Conservation (phyloP, 2,888 invertebrate genomes). For the Parnassius glacialis region DNA sequence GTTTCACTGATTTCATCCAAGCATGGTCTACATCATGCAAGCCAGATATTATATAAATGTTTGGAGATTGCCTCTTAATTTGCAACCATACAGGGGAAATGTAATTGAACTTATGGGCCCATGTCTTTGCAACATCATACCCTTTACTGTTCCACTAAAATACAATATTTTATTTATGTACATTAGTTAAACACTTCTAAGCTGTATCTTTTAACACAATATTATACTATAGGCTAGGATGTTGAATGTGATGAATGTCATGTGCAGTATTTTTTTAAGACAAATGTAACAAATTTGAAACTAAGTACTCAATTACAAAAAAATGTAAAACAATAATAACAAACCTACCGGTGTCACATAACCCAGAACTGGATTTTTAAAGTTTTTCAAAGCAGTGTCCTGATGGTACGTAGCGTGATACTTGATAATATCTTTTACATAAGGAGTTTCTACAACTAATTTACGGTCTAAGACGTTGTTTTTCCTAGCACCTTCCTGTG, state of each 20-base stretch:
- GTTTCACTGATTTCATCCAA: slow-evolving; percentile 89
- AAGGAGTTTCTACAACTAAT: slow-evolving; percentile 84
- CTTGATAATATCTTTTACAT: slow-evolving; percentile 86
- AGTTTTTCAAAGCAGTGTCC: slow-evolving; percentile 83
- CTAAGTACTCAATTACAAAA: no score
- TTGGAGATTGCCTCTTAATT: slow-evolving; percentile 83
- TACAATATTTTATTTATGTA: neutral
- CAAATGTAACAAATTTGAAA: no score
- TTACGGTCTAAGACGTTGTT: slow-evolving; percentile 85
- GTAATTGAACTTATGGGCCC: slow-evolving; percentile 93
- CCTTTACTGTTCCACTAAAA: slow-evolving; percentile 97
- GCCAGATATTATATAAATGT: slow-evolving; percentile 84
- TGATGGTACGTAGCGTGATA: slow-evolving; percentile 89
- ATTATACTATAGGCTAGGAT: no score
- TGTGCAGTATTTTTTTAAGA: neutral
- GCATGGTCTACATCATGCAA: slow-evolving; percentile 92
- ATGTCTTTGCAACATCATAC: slow-evolving; percentile 94
- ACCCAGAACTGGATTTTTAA: slow-evolving; percentile 89
- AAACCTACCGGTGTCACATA: slow-evolving; percentile 91
- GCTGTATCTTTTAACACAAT: no score
- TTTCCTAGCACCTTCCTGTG: slow-evolving; percentile 80
- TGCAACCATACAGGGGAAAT: slow-evolving; percentile 98
- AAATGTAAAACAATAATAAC: no score
- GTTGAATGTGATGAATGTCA: no score
- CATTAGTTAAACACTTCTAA: no score